Percentiles rank a stretch among this genome's conserved stretches.
phyloP scores from a whole-genome alignment of 2,113 vertebrate genomes.

The Aegithalos caudatus region DNA sequence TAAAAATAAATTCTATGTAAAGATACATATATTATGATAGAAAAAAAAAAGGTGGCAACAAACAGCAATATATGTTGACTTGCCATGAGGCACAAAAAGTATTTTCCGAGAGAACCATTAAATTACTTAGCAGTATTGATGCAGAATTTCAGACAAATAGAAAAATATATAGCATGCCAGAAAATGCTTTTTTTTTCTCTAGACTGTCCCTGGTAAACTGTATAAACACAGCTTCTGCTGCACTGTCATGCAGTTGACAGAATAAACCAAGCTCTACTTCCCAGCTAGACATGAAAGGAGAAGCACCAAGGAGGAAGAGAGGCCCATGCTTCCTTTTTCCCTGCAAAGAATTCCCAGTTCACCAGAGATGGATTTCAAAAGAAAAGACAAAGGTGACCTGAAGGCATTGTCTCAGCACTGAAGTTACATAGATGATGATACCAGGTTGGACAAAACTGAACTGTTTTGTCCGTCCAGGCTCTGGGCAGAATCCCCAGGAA shows the following conservation, averaged over 20 bases:
- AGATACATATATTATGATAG: not conserved
- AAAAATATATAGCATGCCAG: not conserved
- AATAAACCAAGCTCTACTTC: not conserved
- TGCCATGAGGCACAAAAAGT: not conserved
- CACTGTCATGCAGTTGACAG: not conserved
- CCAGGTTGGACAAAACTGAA: not conserved
- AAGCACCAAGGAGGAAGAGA: not conserved
- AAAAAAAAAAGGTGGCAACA: not conserved
- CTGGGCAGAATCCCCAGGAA: not conserved
- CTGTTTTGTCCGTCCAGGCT: not conserved
- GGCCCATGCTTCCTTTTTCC: not conserved
- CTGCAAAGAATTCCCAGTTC: not conserved
- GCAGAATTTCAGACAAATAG: not conserved
- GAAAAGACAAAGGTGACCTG: not conserved
- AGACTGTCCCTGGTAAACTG: not conserved
- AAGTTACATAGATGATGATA: not conserved
- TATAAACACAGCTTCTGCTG: not conserved
- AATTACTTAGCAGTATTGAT: not conserved
- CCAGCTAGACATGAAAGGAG: not conserved
- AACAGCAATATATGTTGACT: not conserved
- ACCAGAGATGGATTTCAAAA: not conserved
- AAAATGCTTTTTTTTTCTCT: not conserved
- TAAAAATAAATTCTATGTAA: not conserved
- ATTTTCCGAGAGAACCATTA: not conserved
- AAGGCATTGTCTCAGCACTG: not conserved